These are phyloP conservation scores for Neomorphus geoffroyi DNA, from an alignment of 2,797 vertebrate genomes.

Conservation along the genomic window DNA sequence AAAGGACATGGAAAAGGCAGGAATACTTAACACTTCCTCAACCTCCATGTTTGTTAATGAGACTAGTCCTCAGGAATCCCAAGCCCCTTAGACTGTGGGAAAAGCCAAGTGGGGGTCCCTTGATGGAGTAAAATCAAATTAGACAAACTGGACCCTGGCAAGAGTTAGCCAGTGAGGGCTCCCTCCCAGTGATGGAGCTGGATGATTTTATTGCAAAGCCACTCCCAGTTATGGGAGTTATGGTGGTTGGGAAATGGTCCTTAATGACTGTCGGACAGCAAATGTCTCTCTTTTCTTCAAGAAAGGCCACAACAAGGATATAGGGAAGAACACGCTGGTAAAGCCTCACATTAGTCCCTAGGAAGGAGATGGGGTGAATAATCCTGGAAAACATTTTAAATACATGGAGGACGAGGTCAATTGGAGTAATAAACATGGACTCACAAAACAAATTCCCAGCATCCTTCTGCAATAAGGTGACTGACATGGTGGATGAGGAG, in stretches of 20 bases:
- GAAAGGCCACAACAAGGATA: neutral
- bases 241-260: rapidly evolving
- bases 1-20: neutral
- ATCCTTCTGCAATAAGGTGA: neutral
- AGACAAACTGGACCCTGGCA: neutral
- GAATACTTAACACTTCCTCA: neutral
- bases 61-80: neutral
- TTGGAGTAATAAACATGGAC: neutral
- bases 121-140: neutral
- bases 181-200: neutral
- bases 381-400: neutral
- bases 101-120: neutral
- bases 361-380: neutral
- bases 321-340: neutral
- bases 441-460: neutral
- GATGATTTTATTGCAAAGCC: neutral
- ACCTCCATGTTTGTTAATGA: neutral
- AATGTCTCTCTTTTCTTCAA: neutral
- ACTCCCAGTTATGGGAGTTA: rapidly evolving
- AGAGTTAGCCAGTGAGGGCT: neutral
- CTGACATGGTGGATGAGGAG: neutral
- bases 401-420: neutral
- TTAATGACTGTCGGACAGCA: neutral
- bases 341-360: neutral
- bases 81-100: neutral